These are phyloP conservation scores for Erythrocebus patas DNA, from an alignment of 2,113 vertebrate species.

Conservation along the genomic window DNA sequence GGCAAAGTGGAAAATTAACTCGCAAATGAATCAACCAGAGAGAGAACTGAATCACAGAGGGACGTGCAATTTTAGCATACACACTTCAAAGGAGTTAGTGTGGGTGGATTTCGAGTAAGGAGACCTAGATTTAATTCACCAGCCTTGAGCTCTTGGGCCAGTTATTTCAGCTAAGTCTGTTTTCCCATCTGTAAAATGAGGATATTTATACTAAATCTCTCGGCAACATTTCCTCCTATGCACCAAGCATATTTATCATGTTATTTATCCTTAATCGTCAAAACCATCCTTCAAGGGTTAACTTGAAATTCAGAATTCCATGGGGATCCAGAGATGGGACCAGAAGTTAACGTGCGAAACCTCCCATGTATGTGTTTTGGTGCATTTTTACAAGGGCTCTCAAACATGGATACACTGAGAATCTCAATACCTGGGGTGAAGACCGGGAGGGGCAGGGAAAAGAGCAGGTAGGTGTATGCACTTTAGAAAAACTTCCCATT, in stretches of 20 bases:
- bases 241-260: neutral
- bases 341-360: neutral
- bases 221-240: neutral
- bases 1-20: neutral
- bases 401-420: neutral
- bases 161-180: neutral
- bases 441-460: too few relatives aligned
- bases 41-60: neutral
- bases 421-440: neutral
- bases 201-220: neutral
- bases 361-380: neutral
- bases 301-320: neutral
- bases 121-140: neutral
- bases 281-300: neutral
- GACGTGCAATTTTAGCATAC: neutral
- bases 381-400: neutral
- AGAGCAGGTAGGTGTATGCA: neutral
- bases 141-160: neutral
- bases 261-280: neutral
- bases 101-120: neutral
- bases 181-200: neutral
- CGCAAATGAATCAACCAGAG: constrained; percentile 46
- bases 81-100: neutral
- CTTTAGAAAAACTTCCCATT: neutral
- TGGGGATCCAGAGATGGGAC: neutral